phyloP scores from a whole-genome alignment of 2,888 invertebrate species.

The Slavum lentiscoides region DNA sequence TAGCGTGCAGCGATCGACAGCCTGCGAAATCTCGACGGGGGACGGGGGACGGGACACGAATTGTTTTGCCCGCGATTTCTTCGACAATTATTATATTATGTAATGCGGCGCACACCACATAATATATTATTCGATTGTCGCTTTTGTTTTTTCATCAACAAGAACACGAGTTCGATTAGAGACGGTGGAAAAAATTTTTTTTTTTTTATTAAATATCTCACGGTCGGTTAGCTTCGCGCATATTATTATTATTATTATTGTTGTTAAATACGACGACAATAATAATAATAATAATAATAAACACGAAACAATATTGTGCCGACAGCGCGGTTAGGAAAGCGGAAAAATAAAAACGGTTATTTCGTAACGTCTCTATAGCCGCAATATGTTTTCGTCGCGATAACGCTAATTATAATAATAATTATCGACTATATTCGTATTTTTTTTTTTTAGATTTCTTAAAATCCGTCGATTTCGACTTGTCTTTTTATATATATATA shows the following conservation, averaged over 20 bases:
- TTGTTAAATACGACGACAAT: constrained; percentile 1
- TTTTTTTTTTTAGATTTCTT: no score
- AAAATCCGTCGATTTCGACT: no score
- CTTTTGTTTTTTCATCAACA: constrained; percentile 51
- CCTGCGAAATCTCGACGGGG: constrained; percentile 38
- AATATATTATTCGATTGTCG: constrained; percentile 34
- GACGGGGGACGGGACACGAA: constrained; percentile 3
- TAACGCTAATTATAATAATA: no score
- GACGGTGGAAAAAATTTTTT: background rate
- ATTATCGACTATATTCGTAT: no score
- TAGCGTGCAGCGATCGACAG: constrained; percentile 49
- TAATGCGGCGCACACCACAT: no score
- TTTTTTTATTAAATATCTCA: constrained; percentile 50
- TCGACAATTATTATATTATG: constrained; percentile 16
- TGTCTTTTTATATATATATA: background rate
- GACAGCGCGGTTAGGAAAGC: background rate
- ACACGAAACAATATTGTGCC: background rate
- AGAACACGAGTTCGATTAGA: constrained; percentile 40
- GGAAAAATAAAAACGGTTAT: constrained; percentile 27
- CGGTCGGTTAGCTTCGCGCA: constrained; percentile 30
- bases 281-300: constrained; percentile 22
- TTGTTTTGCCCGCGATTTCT: constrained; percentile 39
- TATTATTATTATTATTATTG: background rate
- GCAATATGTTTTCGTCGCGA: background rate
- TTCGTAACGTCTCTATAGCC: constrained; percentile 1